Evolutionary conservation across 2,888 invertebrate genomes (phyloP), one percentile per base, ranked within the genome.

Genomic region (Leucophora obtusa): DNA sequence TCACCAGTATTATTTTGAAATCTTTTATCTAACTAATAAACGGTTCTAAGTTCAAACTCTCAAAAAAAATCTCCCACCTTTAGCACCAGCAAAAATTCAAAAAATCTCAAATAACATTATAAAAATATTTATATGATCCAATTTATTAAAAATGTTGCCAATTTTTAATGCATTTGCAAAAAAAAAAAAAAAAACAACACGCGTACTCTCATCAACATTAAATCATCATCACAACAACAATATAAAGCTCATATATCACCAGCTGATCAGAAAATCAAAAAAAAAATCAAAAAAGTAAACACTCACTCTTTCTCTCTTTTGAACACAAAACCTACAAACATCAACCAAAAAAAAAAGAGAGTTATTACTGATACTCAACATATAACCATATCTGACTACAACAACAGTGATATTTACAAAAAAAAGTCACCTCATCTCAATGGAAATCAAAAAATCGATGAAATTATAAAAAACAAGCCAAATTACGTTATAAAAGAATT

Each of bases 151-250:
- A 33, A 73, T 60, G 60, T 66, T 66, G 75, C 66, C 65, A 74
- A 50, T 47, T 69, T 76, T 59, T 62, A 77, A 74, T 70, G 77
- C 81, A 81, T 81, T 81, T 81, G 77, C 81, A 77, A 78, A 60
- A 33, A 51, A 38, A 54, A 35, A 53, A 24, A 63, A 66, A 56
- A 69, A 66, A 72, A 63, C 43, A 70, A 77, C 72, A 76, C 33
- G 81, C 77, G 81, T 70, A 77, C 73, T 74, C 73, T 72, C 73
- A 74, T 74, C 81, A 74, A 81, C 77, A 81, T 74, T 56, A 51
- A 63, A 74, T 70, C 53, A 65, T 59, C 65, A 69, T 70, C 59
- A 78, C 72, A 62, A 60, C 71, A 71, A 72, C 35, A 68, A 72
- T 28, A 71, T 59, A 60, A 50, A 33, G 28, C 35, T 72, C 70